phyloP scores from a whole-genome alignment of 2,113 vertebrate genomes.

The Pachycephala philippinensis region DNA sequence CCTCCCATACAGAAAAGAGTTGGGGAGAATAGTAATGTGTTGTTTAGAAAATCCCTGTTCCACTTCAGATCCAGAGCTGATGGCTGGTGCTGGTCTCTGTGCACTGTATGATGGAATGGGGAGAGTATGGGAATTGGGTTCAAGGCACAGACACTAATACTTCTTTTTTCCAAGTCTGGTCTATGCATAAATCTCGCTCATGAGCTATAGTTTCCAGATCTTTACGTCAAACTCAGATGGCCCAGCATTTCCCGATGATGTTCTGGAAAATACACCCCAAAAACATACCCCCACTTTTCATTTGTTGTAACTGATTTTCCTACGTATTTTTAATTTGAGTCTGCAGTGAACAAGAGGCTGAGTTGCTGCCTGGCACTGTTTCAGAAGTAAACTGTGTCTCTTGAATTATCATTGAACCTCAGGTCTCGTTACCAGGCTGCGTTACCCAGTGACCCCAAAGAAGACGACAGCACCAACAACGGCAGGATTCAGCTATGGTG shows the following conservation, averaged over 20 bases:
- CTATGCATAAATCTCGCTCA: background rate
- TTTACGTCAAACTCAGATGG: background rate
- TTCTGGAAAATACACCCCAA: background rate
- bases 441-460: conserved; percentile 85
- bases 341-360: background rate
- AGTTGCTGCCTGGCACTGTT: background rate
- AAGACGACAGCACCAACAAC: conserved; percentile 83
- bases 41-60: background rate
- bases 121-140: background rate
- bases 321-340: background rate
- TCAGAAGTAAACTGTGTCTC: background rate
- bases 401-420: background rate
- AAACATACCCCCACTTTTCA: background rate
- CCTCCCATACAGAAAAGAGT: background rate
- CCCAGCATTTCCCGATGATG: background rate
- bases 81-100: background rate
- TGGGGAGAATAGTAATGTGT: background rate
- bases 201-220: background rate
- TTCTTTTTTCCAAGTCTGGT: background rate
- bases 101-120: background rate
- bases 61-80: background rate
- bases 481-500: conserved; percentile 94
- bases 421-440: conserved; percentile 89
- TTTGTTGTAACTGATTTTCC: background rate
- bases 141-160: background rate